These are phyloP conservation scores for Hippolais icterina DNA, from an alignment of 2,113 vertebrate genomes.

Conservation along the genomic window DNA sequence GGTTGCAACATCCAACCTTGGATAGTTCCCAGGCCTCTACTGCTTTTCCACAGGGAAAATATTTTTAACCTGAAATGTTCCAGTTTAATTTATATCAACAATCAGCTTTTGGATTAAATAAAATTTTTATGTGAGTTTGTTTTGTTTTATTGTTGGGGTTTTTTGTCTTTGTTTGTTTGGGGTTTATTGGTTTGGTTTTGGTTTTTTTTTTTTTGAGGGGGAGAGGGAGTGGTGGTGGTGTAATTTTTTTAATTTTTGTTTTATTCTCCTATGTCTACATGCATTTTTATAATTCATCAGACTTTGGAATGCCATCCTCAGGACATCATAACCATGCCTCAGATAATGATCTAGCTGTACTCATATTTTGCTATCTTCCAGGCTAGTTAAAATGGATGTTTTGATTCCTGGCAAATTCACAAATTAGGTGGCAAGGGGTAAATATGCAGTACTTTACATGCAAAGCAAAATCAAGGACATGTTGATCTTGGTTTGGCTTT, in stretches of 20 bases:
- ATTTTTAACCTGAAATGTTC: not conserved
- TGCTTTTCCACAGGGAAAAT: not conserved
- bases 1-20: not conserved
- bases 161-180: too few species aligned
- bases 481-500: constrained; percentile 38
- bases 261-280: not conserved
- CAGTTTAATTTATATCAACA: not conserved
- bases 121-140: not conserved
- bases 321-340: not conserved
- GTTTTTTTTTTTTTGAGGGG: not conserved
- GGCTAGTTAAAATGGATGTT: constrained; percentile 5
- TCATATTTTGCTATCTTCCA: not conserved
- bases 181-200: not conserved
- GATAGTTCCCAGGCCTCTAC: not conserved
- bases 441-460: constrained; percentile 1
- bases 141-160: too few species aligned
- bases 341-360: not conserved
- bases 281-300: not conserved
- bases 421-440: constrained; percentile 43
- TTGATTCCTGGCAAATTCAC: constrained; percentile 34
- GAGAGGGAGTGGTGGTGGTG: not conserved
- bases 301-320: not conserved
- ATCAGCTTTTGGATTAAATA: not conserved
- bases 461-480: constrained; percentile 42
- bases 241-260: not conserved